phyloP scores from a whole-genome alignment of 35 echinoderm and acorn worm genomes.

The Eucidaris tribuloides region DNA sequence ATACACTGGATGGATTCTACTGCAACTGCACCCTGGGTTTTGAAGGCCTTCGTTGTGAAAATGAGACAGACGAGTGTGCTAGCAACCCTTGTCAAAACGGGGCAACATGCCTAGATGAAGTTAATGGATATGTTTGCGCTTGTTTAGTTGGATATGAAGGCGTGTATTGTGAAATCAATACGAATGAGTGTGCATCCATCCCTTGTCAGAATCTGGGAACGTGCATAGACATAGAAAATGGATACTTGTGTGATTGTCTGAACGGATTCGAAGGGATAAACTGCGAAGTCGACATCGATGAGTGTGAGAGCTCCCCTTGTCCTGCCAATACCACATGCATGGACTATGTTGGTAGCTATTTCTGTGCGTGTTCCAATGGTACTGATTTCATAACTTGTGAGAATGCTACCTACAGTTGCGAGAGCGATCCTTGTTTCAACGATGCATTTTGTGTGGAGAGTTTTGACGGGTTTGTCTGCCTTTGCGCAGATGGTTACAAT shows the following conservation, averaged over 20 bases:
- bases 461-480: constrained; percentile 44
- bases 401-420: constrained; percentile 15
- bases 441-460: constrained; percentile 8
- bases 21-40: constrained; percentile 2
- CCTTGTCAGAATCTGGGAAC: constrained; percentile 42
- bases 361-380: constrained; percentile 37
- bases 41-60: background rate
- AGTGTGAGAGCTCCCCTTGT: constrained; percentile 49
- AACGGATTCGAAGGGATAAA: constrained; percentile 12
- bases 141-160: constrained; percentile 14
- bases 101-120: background rate
- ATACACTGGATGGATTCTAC: constrained; percentile 41
- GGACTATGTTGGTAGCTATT: constrained; percentile 46
- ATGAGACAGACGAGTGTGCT: constrained; percentile 22
- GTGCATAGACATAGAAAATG: constrained; percentile 6
- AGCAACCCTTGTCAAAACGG: constrained; percentile 29
- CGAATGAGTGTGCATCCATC: constrained; percentile 19
- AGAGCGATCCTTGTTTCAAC: constrained; percentile 6
- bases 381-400: constrained; percentile 27
- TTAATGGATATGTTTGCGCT: constrained; percentile 9
- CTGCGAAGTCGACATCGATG: constrained; percentile 51
- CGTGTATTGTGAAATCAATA: constrained; percentile 16
- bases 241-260: constrained; percentile 21
- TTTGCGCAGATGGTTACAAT: constrained; percentile 40
- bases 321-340: constrained; percentile 31